A percentile compares a stretch with the other conserved stretches of the same genome.
Evolutionary conservation across 1,140 invertebrate genomes (phyloP).

Genomic region (Saccostrea glomerata): DNA sequence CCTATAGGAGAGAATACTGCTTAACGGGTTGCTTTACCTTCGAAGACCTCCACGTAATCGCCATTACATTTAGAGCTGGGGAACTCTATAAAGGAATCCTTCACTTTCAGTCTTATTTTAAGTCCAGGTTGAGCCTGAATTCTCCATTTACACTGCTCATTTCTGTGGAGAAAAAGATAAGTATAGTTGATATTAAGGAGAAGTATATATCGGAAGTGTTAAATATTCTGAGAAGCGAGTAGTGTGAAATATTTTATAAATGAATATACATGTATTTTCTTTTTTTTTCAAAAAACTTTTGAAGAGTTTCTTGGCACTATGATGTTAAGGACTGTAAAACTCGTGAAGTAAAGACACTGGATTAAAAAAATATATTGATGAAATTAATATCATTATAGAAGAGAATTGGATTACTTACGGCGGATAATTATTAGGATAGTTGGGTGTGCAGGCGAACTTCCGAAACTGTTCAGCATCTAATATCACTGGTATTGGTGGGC

Average conservation of each 20-base stretch:
- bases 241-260: too few species aligned
- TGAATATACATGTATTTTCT: too few species aligned
- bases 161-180: neutral
- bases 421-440: neutral
- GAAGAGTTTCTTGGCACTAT: too few species aligned
- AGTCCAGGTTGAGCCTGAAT: neutral
- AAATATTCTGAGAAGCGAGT: too few species aligned
- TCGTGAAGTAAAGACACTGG: too few species aligned
- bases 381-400: neutral
- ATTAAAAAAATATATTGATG: neutral
- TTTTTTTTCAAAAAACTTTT: too few species aligned
- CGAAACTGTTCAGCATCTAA: neutral
- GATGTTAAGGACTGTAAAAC: too few species aligned
- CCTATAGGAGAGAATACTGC: too few species aligned
- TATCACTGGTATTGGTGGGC: neutral
- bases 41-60: conserved; percentile 1
- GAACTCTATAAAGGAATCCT: neutral
- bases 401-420: neutral
- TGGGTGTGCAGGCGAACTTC: neutral
- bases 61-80: neutral
- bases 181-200: too few species aligned
- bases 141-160: neutral
- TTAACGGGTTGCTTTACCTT: neutral
- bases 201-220: too few species aligned
- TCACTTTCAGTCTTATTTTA: neutral